Evolutionary conservation across 2,113 vertebrate species (phyloP).

Genomic region (Hippocampus mohnikei): DNA sequence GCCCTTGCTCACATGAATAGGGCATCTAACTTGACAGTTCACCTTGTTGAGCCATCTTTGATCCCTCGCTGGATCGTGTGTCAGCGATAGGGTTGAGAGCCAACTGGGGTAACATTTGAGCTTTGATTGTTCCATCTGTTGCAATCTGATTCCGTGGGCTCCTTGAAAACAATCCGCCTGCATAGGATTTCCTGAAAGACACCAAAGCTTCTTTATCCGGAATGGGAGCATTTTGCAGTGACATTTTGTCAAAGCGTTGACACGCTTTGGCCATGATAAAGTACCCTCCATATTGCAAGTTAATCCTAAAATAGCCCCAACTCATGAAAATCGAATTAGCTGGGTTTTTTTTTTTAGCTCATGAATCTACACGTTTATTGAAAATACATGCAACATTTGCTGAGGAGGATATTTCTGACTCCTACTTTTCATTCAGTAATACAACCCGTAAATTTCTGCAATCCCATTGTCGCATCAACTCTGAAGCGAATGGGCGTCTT

Average conservation of each 20-base stretch:
- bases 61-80: conserved; percentile 34
- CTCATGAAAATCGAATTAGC: conserved; percentile 20
- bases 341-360: conserved; percentile 1
- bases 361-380: not conserved
- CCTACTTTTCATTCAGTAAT: not conserved
- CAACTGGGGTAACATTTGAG: conserved; percentile 43
- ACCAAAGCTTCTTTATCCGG: conserved; percentile 29
- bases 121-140: conserved; percentile 51
- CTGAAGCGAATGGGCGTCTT: not conserved
- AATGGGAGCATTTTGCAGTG: conserved; percentile 44
- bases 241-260: conserved; percentile 46
- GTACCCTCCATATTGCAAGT: not conserved
- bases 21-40: conserved; percentile 28
- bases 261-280: not conserved
- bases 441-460: not conserved
- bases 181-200: conserved; percentile 45
- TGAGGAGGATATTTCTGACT: not conserved
- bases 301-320: conserved; percentile 24
- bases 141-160: conserved; percentile 52
- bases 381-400: conserved; percentile 1
- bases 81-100: conserved; percentile 34
- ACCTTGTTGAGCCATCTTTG: conserved; percentile 32
- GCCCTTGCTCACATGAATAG: conserved; percentile 30
- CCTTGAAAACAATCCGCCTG: conserved; percentile 34
- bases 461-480: not conserved